Evolutionary conservation across 64 coral and sea anemone species (phyloP).

Genomic region (Actinia equina): DNA sequence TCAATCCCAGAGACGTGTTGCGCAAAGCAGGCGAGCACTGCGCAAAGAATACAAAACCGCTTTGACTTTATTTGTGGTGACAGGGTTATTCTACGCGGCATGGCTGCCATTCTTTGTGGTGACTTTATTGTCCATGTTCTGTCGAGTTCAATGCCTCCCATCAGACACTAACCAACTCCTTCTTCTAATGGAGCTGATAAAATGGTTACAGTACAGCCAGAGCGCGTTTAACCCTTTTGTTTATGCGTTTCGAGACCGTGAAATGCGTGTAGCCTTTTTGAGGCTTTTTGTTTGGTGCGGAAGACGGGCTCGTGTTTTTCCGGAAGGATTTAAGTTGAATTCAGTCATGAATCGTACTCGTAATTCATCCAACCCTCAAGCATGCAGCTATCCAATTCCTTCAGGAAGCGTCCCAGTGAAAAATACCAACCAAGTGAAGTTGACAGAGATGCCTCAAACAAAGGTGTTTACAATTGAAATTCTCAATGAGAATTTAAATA

Average conservation of each 20-base stretch:
- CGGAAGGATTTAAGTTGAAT: slow-evolving; percentile 2
- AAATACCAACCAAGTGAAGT: not conserved
- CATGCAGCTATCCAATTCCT: not conserved
- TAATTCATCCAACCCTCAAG: slow-evolving; percentile 2
- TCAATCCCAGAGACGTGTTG: slow-evolving; percentile 16
- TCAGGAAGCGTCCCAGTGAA: not conserved
- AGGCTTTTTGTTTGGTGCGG: slow-evolving; percentile 46
- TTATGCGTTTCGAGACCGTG: slow-evolving; percentile 54
- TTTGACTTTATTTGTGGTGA: slow-evolving; percentile 36
- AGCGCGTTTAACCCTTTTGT: slow-evolving; percentile 55
- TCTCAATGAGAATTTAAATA: not conserved
- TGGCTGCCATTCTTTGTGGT: slow-evolving; percentile 54
- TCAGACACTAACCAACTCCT: not conserved
- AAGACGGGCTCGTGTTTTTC: slow-evolving; percentile 19
- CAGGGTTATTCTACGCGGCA: slow-evolving; percentile 36
- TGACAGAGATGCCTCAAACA: not conserved
- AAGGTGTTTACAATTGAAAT: not conserved
- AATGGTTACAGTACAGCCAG: slow-evolving; percentile 63
- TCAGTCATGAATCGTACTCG: not conserved
- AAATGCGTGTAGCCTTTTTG: slow-evolving; percentile 51
- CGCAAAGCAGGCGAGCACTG: not conserved
- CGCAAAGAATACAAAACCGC: slow-evolving; percentile 45
- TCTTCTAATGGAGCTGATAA: slow-evolving; percentile 41
- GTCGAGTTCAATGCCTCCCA: not conserved
- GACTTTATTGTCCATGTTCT: slow-evolving; percentile 26